Base-by-base conservation (phyloP, 2,888 invertebrate genomes). In the Drosophila aldrichi region DNA sequence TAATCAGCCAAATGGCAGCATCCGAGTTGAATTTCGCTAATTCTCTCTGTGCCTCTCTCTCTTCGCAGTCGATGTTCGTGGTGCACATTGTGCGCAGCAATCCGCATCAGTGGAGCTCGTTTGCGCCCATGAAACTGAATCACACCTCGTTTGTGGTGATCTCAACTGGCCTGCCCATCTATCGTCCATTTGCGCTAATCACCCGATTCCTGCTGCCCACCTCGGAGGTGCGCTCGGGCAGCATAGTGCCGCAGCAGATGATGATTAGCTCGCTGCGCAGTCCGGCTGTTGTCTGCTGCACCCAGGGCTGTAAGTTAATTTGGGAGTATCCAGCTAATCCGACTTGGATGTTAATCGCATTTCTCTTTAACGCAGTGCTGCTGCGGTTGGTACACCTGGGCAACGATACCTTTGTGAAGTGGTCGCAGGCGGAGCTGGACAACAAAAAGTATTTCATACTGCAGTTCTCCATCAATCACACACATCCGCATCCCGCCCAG, bases 81-180 rank as follows among this genome's bases (percentile, higher is more conserved):
- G 92, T 92, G 34, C 90, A 92, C 62, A 90, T 92, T 54, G 92
- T 91, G 10, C 89, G 91, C n/a, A 91, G 82, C 44, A 91, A 91
- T 82, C 93, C 93, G 4, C 91, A 91, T 71, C 89, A 89, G 49
- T 93, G 92, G 92, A 88, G 88, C 38, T 88, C 92, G 4, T 90
- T 90, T 61, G 78, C 90, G 0, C 91, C 91, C 5, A 81, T 92
- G 76, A 88, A 90, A 60, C 79, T 92, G 3, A 89, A 91, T 71
- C 87, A 89, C 52, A 91, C 92, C 22, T 90, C 92, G 10, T 92
- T 91, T 69, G 88, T 92, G 51, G 84, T 92, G 41, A 91, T 93
- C 57, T 90, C 91, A 16, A 90, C 88, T 3, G 84, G 89, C 7
- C 70, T 92, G 77, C 92, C 92, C 25, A 86, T 90, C 32, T 92